Evolutionary conservation across 2,888 invertebrate species (phyloP), one percentile per base, ranked within the genome.

Genomic region (Drosophila acutilabella): DNA sequence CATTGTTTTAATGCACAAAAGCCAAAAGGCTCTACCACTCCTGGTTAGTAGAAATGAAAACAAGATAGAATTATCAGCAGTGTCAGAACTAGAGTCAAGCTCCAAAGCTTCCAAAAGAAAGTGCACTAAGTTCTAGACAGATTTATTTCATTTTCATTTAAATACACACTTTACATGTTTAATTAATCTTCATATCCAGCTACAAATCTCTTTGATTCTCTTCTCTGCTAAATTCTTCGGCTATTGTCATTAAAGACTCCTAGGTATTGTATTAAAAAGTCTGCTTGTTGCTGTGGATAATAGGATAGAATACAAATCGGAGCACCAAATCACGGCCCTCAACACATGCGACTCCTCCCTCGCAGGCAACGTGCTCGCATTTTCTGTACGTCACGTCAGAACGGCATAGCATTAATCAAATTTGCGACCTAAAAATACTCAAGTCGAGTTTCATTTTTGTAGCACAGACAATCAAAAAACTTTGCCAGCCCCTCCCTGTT

Each of bases 381-480:
- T 16, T 16, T 8, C 6, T 36, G n/a, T 7, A 6, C 36, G 36
- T 41, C 53, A 26, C 48, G 75, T 88, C 84, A 81, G 58, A 68
- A 68, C 53, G 57, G 88, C 73, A 65, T 48, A 78, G 67, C 83
- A 84, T 84, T 84, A 84, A 84, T 84, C 83, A 84, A 84, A 84
- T 81, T 81, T 81, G 60, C 69, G 81, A 86, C 74, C 81, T 73
- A 81, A 88, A 83, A 88, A 83, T 88, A 70, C 59, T 78, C 81
- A 66, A 89, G 71, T 80, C 64, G 65, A 62, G 72, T 72, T 64
- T 64, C 73, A 60, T 77, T 80, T 80, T 77, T 68, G 71, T 70
- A 78, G 78, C 56, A 71, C 71, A 82, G 76, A 88, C 88, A 82
- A 81, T 81, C 81, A 82, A 81, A 87, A 76, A 82, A 88, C 68